Conservation (phyloP, 1,140 invertebrate species). For the Heliconius congener region DNA sequence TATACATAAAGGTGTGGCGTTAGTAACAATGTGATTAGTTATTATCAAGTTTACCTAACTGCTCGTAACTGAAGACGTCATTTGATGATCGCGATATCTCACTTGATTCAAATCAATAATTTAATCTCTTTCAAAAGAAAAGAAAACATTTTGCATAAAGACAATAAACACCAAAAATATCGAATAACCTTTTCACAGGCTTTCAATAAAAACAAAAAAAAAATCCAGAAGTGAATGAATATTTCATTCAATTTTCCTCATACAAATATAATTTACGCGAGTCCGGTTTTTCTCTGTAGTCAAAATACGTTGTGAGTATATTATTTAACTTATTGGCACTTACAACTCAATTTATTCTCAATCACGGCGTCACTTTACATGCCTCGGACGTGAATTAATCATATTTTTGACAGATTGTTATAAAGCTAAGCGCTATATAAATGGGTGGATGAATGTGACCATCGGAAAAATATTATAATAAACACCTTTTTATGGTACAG, state of each 20-base stretch:
- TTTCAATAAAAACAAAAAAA: not conserved
- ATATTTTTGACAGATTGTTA: conserved; percentile 12
- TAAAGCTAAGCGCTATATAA: conserved; percentile 1
- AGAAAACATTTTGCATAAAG: not conserved
- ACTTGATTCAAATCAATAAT: too few species aligned
- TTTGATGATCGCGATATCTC: not conserved
- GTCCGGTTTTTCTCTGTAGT: not conserved
- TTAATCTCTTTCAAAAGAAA: not conserved
- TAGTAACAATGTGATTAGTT: too few species aligned
- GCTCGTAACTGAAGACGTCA: not conserved
- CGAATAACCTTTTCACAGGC: not conserved
- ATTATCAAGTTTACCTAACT: too few species aligned
- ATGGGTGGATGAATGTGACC: conserved; percentile 12
- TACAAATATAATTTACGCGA: not conserved
- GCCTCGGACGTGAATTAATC: not conserved
- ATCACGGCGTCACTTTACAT: not conserved
- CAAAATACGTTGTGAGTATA: not conserved
- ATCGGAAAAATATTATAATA: conserved; percentile 9
- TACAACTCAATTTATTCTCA: conserved; percentile 11
- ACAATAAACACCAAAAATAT: not conserved
- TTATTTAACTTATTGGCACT: conserved; percentile 12
- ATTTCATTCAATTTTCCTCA: conserved; percentile 9
- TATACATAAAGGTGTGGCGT: too few species aligned
- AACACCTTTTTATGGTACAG: conserved; percentile 8
- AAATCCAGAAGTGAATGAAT: not conserved